Base-by-base conservation (phyloP, 2,113 vertebrate species). In the Neotoma lepida region DNA sequence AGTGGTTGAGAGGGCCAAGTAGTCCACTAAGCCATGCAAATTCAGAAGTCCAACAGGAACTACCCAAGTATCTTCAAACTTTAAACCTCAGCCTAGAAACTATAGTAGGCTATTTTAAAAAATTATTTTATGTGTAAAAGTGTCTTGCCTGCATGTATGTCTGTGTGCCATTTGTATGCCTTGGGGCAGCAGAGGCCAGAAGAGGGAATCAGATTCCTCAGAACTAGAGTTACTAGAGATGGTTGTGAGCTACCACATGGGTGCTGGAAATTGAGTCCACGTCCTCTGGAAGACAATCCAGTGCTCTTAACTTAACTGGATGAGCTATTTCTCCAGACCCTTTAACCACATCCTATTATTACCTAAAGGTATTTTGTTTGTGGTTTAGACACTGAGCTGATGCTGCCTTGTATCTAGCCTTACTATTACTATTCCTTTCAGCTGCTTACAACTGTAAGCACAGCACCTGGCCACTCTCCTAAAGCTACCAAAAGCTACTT, bases 401-500 rank as follows among this genome's bases (percentile, higher is more conserved):
- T 35, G n/a, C 20, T 54, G n/a, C 46, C 56, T 6, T 49, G 2
- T 4, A 88, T 41, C 1, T 2, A 90, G 71, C n/a, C 86, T 28
- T 74, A 76, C 58, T 64, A 51, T 41, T 26, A 51, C 9, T 41
- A 46, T 35, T 80, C 22, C 41, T 85, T 85, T 92, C 24, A 85
- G 26, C 58, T 44, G 22, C 7, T 30, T 35, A 58, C 39, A 68
- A 26, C 20, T 86, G 77, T 68, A 91, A 46, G 80, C 3, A 30
- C 24, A 39, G 56, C 2, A 86, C 30, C 18, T 84, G 84, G 22
- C 93, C 56, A 51, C 28, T 49, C 88, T 91, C 63, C 33, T 24
- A 89, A 87, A 95, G 73, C 41, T 17, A 64, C 13, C 66, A 44
- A 96, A 5, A 81, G 35, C 68, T 93, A 35, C 58, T 89, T 92